Evolutionary conservation across 2,113 vertebrate genomes (phyloP).

Genomic region (Antechinus stuartii): DNA sequence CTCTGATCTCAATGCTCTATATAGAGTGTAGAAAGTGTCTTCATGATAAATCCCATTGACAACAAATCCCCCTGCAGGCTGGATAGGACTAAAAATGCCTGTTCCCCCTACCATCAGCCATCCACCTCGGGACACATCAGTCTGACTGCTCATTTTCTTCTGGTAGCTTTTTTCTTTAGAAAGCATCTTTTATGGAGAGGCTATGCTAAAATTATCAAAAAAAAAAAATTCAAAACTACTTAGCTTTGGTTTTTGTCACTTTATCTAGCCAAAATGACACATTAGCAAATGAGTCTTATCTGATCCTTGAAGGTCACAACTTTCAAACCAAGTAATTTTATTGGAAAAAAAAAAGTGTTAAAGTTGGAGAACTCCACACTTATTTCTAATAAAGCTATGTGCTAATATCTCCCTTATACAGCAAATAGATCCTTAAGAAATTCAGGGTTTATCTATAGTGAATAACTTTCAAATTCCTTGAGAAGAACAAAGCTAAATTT

Average conservation of each 20-base stretch:
- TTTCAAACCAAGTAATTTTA: conserved; percentile 36
- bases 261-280: conserved; percentile 26
- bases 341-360: not conserved
- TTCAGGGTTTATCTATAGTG: conserved; percentile 58
- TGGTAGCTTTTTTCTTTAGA: not conserved
- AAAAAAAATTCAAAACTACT: not conserved
- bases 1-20: not conserved
- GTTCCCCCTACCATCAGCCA: not conserved
- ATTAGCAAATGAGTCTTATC: conserved; percentile 21
- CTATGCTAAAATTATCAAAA: not conserved
- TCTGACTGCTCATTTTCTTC: fast-evolving
- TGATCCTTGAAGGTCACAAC: not conserved
- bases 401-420: conserved; percentile 56
- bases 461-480: conserved; percentile 6
- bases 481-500: not conserved
- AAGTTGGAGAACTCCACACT: conserved; percentile 43
- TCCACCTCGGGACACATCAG: conserved; percentile 2
- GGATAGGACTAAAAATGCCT: not conserved
- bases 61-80: not conserved
- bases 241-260: conserved; percentile 40
- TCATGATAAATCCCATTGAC: not conserved
- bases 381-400: conserved; percentile 52
- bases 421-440: conserved; percentile 70
- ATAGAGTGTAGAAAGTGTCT: not conserved
- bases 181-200: not conserved